Percentiles rank a stretch among this genome's conserved stretches.
phyloP scores from a whole-genome alignment of 2,888 invertebrate species.

The Adelognathus sp. region DNA sequence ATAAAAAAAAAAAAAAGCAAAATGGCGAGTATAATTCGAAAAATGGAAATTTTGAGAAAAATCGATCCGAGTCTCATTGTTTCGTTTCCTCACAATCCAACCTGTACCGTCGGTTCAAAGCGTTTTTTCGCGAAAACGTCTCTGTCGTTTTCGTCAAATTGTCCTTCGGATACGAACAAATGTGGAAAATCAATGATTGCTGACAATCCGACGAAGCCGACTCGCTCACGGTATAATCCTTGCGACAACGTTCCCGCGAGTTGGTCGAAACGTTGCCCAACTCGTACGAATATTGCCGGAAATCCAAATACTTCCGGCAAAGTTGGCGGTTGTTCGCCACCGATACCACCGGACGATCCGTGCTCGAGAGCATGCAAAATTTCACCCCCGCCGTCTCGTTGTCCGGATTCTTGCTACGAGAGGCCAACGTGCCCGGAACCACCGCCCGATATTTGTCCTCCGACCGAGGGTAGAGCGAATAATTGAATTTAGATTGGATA shows the following conservation, averaged over 20 bases:
- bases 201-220: neutral
- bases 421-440: neutral
- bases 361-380: neutral
- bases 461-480: conserved; percentile 14
- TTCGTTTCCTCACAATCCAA: neutral
- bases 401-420: neutral
- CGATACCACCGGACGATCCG: neutral
- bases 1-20: conserved; percentile 12
- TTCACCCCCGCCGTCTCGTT: neutral
- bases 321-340: neutral
- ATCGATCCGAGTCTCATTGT: neutral
- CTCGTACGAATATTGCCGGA: no score
- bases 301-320: neutral
- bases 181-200: neutral
- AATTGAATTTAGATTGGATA: no score
- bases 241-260: neutral
- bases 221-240: neutral
- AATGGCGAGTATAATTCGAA: conserved; percentile 18
- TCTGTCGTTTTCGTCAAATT: neutral
- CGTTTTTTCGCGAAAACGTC: conserved; percentile 3
- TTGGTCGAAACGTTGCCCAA: neutral
- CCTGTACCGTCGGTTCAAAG: neutral
- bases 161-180: neutral
- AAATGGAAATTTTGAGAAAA: neutral
- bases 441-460: neutral